Base-by-base conservation (phyloP, 2,797 vertebrate genomes). In the Chaetophractus vellerosus region DNA sequence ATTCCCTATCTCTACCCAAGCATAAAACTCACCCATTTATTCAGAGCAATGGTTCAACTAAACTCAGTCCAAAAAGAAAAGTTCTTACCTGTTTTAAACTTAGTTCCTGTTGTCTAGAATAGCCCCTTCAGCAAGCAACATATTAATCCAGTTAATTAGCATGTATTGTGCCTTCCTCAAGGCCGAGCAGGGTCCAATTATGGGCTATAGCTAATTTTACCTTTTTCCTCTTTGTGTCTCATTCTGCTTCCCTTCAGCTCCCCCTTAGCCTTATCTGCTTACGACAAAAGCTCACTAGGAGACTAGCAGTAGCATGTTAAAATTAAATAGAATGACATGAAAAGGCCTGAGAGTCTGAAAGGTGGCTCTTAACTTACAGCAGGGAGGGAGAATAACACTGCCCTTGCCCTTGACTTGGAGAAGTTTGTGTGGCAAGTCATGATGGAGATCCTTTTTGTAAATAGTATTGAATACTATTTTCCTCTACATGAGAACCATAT, bases 31-130 rank as follows among this genome's bases (percentile, higher is more conserved):
- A 90, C 71, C 36, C 88, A 76, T 24, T 95, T 96, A 33, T 89
- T 97, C 50, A 92, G 41, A 80, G 83, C 57, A 95, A 59, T 78
- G 87, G 76, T 33, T 97, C 91, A 92, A 71, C 92, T 75, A 95
- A 94, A 55, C 71, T 97, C 88, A 91, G 16, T 52, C 38, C 83
- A 96, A 80, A 91, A 55, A 52, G 2, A 95, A 91, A 26, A 68
- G 14, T 94, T 96, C 86, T 84, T 97, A 93, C 81, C 78, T 68
- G 41, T 95, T 97, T 97, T 96, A 78, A 95, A 92, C 91, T 83
- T 91, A 19, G 38, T 82, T 74, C 59, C 59, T 93, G 45, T 52
- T 78, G 61, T 94, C 94, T 84, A 90, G 69, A 55, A 69, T 81
- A 96, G 36, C 64, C 48, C 75, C 61, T 93, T 95, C 59, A 90